These are phyloP conservation scores for Melanotaenia maccullochi DNA, from an alignment of 2,797 vertebrate genomes.

Conservation along the genomic window DNA sequence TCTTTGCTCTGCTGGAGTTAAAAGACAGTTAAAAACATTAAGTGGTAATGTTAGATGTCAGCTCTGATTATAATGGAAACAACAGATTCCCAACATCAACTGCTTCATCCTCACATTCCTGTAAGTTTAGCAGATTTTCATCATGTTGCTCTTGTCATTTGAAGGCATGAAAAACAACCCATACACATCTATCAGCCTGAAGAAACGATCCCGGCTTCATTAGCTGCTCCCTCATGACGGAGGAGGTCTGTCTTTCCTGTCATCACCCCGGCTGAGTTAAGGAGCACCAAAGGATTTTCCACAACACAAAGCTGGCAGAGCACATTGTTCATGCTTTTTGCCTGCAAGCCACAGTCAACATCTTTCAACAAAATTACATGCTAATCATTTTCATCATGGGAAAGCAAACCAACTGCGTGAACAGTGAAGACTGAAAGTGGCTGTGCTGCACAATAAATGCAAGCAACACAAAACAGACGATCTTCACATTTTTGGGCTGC, in stretches of 20 bases:
- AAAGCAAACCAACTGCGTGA: conserved; percentile 46
- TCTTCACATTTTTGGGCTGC: conserved; percentile 41
- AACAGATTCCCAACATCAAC: conserved; percentile 14
- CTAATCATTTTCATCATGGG: conserved; percentile 65
- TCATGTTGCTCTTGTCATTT: conserved; percentile 14
- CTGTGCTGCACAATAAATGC: conserved; percentile 28
- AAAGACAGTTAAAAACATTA: conserved; percentile 37
- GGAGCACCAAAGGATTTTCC: conserved; percentile 66
- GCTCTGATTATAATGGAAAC: conserved; percentile 30
- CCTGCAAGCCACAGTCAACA: conserved; percentile 60
- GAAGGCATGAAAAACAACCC: conserved; percentile 28
- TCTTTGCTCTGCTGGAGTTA: conserved; percentile 25
- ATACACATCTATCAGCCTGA: conserved; percentile 42
- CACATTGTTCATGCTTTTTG: conserved; percentile 68
- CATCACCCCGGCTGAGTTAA: conserved; percentile 69
- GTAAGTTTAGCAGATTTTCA: conserved; percentile 18
- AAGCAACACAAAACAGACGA: conserved; percentile 34
- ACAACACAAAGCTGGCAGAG: conserved; percentile 58
- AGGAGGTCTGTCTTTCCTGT: conserved; percentile 66
- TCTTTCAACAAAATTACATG: conserved; percentile 64
- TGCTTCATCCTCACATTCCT: conserved; percentile 14
- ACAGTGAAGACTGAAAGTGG: conserved; percentile 33
- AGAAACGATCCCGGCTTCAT: conserved; percentile 44
- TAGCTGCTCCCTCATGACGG: conserved; percentile 46
- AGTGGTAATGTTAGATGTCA: conserved; percentile 43